Evolutionary conservation across 2,113 vertebrate genomes (phyloP).

Genomic region (Platycercus adscitus): DNA sequence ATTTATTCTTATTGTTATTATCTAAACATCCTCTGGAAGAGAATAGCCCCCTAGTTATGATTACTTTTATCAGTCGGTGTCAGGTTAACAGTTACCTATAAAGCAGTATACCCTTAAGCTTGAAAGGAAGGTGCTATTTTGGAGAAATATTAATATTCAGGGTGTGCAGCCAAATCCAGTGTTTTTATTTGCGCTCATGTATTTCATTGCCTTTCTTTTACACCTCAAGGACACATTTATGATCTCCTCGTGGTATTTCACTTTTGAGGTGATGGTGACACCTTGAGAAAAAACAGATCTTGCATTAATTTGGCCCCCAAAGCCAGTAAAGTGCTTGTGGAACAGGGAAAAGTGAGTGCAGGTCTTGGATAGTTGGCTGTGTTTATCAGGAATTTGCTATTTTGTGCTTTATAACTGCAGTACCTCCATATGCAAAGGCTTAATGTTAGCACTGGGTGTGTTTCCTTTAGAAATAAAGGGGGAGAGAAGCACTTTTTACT

Average conservation of each 20-base stretch:
- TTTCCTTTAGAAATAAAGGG: not conserved
- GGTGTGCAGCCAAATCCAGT: not conserved
- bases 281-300: slow-evolving; percentile 53
- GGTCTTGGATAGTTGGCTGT: not conserved
- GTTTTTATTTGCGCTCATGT: slow-evolving; percentile 51
- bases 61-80: not conserved
- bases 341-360: not conserved
- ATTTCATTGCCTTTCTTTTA: slow-evolving; percentile 51
- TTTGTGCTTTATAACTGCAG: not conserved
- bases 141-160: not conserved
- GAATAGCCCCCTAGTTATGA: not conserved
- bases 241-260: slow-evolving; percentile 26
- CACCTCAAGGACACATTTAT: slow-evolving; percentile 50
- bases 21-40: not conserved
- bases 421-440: not conserved
- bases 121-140: not conserved
- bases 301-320: slow-evolving; percentile 5
- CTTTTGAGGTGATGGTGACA: slow-evolving; percentile 24
- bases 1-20: not conserved
- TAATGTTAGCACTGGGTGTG: not conserved
- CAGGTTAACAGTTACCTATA: not conserved
- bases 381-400: not conserved
- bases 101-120: not conserved
- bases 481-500: not conserved
- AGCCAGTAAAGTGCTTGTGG: not conserved